Conservation (phyloP, 2,797 vertebrate species). For the Orientallactaga sibirica region DNA sequence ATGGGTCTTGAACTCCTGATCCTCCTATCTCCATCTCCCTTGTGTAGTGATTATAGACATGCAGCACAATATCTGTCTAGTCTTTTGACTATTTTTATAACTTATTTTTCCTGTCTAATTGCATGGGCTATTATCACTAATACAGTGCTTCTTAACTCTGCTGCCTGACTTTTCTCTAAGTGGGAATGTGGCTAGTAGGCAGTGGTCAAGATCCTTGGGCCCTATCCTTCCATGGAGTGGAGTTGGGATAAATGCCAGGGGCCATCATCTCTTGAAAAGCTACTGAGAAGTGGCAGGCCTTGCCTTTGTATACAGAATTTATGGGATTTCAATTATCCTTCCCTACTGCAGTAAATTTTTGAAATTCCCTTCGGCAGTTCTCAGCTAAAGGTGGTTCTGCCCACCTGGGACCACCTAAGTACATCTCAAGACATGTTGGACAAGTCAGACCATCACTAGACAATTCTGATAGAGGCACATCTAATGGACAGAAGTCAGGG, state of each 20-base stretch:
- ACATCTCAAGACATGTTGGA: not conserved
- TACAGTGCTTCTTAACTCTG: not conserved
- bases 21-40: not conserved
- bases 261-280: not conserved
- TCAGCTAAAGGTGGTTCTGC: not conserved
- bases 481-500: too few relatives aligned
- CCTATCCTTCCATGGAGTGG: not conserved
- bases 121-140: not conserved
- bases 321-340: not conserved
- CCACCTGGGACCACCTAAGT: not conserved
- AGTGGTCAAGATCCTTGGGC: not conserved
- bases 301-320: not conserved
- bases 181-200: not conserved
- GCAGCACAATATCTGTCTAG: not conserved
- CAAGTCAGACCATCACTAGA: too few relatives aligned
- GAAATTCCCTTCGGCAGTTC: not conserved
- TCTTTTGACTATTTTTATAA: not conserved
- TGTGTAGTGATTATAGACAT: not conserved
- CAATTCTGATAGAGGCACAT: too few relatives aligned
- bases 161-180: not conserved
- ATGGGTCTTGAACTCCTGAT: not conserved
- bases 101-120: conserved; percentile 46
- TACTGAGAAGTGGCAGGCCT: not conserved
- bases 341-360: not conserved
- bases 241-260: not conserved